Percentiles rank a stretch among this genome's conserved stretches.
Evolutionary conservation across 2,888 invertebrate genomes (phyloP).

Genomic region (Operophtera brumata): DNA sequence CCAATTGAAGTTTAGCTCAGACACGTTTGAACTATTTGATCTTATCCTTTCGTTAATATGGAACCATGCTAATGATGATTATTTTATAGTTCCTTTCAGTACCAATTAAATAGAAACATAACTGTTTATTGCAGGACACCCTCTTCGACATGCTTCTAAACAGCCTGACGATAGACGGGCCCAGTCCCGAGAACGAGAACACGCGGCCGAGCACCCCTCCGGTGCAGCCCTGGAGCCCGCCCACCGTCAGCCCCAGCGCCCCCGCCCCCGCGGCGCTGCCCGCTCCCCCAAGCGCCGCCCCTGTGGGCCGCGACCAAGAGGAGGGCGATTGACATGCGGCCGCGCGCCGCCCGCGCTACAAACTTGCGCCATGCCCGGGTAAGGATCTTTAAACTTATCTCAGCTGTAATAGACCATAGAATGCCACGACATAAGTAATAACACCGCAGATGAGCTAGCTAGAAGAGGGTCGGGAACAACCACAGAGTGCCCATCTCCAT

Average conservation of each 20-base stretch:
- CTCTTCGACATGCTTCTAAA: constrained; percentile 72
- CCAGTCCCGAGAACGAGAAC: constrained; percentile 32
- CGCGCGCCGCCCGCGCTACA: constrained; percentile 1
- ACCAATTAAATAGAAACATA: too few species aligned
- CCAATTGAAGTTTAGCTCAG: too few species aligned
- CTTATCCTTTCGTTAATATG: neutral
- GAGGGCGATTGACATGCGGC: constrained; percentile 20
- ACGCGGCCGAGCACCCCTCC: constrained; percentile 54
- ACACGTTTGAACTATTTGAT: too few species aligned
- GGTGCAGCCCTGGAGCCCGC: constrained; percentile 66
- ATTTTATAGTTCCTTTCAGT: too few species aligned
- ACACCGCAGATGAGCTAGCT: neutral
- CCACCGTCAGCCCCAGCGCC: constrained; percentile 32
- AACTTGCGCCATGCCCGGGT: constrained; percentile 16
- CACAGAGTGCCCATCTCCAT: too few species aligned
- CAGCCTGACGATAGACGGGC: constrained; percentile 60
- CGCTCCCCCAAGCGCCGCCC: neutral
- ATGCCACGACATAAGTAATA: too few species aligned
- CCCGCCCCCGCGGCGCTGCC: constrained; percentile 22
- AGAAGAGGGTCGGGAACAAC: too few species aligned
- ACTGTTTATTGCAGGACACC: constrained; percentile 54
- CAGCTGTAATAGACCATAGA: too few species aligned
- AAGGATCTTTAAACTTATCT: too few species aligned
- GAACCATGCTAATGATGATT: neutral
- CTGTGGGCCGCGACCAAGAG: neutral